These are phyloP conservation scores for Scomber scombrus DNA, from an alignment of 2,113 vertebrate species.

Conservation along the genomic window DNA sequence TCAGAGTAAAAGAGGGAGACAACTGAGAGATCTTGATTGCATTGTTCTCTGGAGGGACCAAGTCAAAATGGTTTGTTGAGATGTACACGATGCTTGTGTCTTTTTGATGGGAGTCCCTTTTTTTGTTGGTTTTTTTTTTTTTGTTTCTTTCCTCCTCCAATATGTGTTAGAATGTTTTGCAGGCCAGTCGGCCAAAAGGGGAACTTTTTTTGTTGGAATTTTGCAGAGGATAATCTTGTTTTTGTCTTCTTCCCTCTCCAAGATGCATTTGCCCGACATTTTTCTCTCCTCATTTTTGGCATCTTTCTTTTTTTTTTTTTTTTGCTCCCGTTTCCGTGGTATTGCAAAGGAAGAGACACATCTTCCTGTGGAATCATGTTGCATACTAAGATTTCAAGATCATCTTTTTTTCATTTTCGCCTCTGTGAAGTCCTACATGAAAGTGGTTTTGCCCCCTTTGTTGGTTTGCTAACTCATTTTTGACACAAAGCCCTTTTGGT, in stretches of 20 bases:
- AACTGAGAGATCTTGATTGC: constrained; percentile 63
- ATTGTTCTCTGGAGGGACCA: constrained; percentile 57
- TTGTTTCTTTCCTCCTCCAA: background rate
- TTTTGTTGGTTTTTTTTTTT: background rate
- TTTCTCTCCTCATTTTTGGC: constrained; percentile 63
- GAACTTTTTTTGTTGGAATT: constrained; percentile 56
- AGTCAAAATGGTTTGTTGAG: constrained; percentile 58
- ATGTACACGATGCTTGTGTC: constrained; percentile 69
- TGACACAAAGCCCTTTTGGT: constrained; percentile 51
- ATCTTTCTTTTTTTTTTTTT: background rate
- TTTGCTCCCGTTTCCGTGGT: constrained; percentile 17
- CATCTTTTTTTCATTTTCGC: constrained; percentile 31
- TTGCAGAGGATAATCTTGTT: constrained; percentile 50
- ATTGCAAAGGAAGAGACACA: constrained; percentile 29
- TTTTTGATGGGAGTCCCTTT: constrained; percentile 56
- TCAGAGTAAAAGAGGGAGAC: constrained; percentile 56
- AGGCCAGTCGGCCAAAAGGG: constrained; percentile 39
- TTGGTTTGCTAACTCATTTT: constrained; percentile 47
- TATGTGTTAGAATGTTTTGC: constrained; percentile 46
- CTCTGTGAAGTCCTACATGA: constrained; percentile 31
- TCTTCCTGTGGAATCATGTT: constrained; percentile 46
- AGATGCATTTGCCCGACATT: constrained; percentile 56
- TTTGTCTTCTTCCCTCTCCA: background rate
- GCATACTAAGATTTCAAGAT: constrained; percentile 24
- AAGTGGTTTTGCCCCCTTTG: background rate